Evolutionary conservation across 1,140 invertebrate species (phyloP), one percentile per base, ranked within the genome.

Genomic region (Drosophila trapezifrons): DNA sequence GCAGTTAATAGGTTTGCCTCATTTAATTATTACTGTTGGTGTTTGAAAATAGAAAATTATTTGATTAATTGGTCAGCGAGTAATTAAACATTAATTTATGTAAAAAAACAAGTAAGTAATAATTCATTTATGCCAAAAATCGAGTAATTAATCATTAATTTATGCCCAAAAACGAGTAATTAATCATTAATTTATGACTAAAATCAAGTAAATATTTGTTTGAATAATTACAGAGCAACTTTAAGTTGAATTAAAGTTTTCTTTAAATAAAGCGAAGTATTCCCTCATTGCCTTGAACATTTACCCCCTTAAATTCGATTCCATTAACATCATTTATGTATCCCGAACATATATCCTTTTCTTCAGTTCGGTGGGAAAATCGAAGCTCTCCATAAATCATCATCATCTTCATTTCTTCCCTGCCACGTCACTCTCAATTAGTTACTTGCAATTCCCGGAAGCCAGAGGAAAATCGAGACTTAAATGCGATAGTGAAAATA

Each of bases 381-480:
- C 35, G 71, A 46, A 54, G 52, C 18, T 25, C 32, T 51, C 20
- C 52, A 76, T 76, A 54, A 76, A 75, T 76, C 46, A 76, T 58
- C 72, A 66, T 76, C 54, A 72, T 45, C 55, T 58, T 71, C 27
- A 71, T 57, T 70, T 40, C 18, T 38, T 3, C 35, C 18, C 10
- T 12, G 64, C 10, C 67, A 71, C 43, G 51, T 71, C 65, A 71
- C 51, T 71, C 65, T 35, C 54, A 76, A 76, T 76, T 76, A 76
- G 32, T 38, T 45, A 20, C 29, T 32, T 17, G 54, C 43, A 52
- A 35, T 40, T 47, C 46, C 40, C 51, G 52, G 29, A 56, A 55
- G 43, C 72, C 49, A 56, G 3, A 37, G 22, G 27, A 55, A 55
- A 46, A 40, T 18, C 49, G 18, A 70, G 32, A 25, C 49, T 46